These are phyloP conservation scores for Chorisops tibialis DNA, from an alignment of 2,888 invertebrate genomes.

Conservation along the genomic window DNA sequence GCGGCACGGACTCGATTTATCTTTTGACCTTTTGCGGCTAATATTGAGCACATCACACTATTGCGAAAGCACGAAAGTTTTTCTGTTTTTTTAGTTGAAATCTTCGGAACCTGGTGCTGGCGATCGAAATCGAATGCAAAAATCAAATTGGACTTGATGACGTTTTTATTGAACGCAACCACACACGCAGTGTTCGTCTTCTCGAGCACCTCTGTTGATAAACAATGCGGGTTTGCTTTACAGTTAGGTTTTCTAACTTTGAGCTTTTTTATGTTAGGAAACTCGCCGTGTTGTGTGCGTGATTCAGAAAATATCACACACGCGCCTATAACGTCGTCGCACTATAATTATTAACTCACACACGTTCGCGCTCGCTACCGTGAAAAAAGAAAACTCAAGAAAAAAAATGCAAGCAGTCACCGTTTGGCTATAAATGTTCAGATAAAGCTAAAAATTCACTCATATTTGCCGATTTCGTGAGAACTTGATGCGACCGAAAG, in stretches of 20 bases:
- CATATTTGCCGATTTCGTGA: slow-evolving; percentile 39
- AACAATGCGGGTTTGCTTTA: slow-evolving; percentile 1
- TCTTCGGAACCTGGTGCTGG: background rate
- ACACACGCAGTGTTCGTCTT: background rate
- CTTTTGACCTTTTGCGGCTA: slow-evolving; percentile 30
- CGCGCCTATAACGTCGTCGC: background rate
- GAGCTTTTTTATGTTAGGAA: background rate
- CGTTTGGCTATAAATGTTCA: slow-evolving; percentile 44
- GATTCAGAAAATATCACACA: slow-evolving; percentile 6
- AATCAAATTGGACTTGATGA: background rate
- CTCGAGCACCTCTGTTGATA: background rate
- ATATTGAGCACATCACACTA: slow-evolving; percentile 36
- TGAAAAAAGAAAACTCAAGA: slow-evolving; percentile 12
- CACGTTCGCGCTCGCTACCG: background rate
- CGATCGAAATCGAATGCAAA: too few relatives aligned
- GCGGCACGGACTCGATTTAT: slow-evolving; percentile 48
- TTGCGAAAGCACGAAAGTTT: background rate
- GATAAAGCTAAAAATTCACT: slow-evolving; percentile 41
- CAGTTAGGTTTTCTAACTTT: slow-evolving; percentile 4
- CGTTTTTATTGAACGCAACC: background rate
- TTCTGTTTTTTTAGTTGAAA: background rate
- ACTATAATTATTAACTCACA: background rate
- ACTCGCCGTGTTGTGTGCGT: slow-evolving; percentile 17
- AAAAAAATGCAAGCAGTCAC: slow-evolving; percentile 10
- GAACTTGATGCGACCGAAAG: background rate